Conservation (phyloP, 1,140 invertebrate genomes). For the Drosophila nasuta region DNA sequence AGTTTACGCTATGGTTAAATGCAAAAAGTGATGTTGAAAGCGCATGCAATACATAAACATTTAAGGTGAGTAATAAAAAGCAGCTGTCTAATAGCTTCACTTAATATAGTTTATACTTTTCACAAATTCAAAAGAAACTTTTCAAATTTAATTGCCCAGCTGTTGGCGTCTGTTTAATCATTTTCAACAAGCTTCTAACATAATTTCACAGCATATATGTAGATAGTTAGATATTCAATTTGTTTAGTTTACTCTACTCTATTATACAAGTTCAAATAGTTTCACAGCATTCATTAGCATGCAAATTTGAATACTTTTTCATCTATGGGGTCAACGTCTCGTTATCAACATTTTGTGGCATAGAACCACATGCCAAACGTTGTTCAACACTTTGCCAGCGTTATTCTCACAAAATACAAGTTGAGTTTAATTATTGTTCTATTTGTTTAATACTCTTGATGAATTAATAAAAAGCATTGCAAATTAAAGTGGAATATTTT, state of each 20-base stretch:
- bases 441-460: not conserved
- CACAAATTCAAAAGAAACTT: not conserved
- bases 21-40: not conserved
- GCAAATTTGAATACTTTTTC: conserved; percentile 44
- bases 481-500: not conserved
- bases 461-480: not conserved
- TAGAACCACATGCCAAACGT: conserved; percentile 1
- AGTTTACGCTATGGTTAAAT: not conserved
- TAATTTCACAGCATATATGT: not conserved
- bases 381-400: no score
- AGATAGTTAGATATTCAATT: not conserved
- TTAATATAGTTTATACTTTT: not conserved
- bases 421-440: conserved; percentile 2
- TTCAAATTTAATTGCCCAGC: not conserved
- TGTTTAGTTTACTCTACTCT: not conserved
- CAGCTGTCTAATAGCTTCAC: not conserved
- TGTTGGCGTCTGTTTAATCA: not conserved
- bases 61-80: not conserved
- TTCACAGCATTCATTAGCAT: conserved; percentile 53
- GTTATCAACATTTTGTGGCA: conserved; percentile 23
- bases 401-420: not conserved
- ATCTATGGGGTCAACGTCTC: conserved; percentile 18
- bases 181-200: not conserved
- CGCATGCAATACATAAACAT: not conserved
- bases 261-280: conserved; percentile 19